A percentile compares a stretch with the other conserved stretches of the same genome.
Conservation (phyloP, 2,113 vertebrate genomes). For the Ptilorrhoa leucosticta region DNA sequence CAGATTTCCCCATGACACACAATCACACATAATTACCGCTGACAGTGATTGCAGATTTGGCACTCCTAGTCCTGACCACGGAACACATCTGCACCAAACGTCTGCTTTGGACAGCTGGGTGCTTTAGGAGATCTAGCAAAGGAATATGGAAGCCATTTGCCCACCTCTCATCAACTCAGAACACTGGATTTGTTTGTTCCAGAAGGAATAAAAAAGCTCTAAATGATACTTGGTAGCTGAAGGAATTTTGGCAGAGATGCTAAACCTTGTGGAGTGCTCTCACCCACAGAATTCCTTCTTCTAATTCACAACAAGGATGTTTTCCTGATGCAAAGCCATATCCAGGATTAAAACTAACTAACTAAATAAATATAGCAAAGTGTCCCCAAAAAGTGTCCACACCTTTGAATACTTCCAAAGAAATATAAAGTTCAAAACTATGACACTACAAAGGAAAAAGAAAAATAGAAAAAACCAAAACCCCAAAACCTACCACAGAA, state of each 20-base stretch:
- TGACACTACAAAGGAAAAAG: neutral
- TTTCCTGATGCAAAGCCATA: neutral
- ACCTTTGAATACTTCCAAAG: neutral
- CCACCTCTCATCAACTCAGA: neutral
- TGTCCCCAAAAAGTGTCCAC: neutral
- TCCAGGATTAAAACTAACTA: neutral
- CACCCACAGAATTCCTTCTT: neutral
- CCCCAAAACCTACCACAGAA: neutral
- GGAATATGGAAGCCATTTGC: neutral
- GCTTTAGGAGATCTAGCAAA: neutral
- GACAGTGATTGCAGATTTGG: neutral
- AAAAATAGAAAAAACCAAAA: neutral
- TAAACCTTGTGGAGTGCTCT: neutral
- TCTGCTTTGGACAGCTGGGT: neutral
- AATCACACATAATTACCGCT: neutral
- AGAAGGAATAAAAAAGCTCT: neutral
- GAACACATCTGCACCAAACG: neutral
- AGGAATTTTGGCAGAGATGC: neutral
- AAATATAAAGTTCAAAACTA: neutral
- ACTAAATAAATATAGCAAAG: neutral
- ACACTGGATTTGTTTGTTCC: neutral
- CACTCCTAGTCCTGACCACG: neutral
- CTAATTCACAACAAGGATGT: neutral
- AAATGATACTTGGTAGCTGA: neutral
- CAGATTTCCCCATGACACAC: neutral